These are phyloP conservation scores for Cheiracanthium punctorium DNA, from an alignment of 2,888 invertebrate genomes.

Conservation along the genomic window DNA sequence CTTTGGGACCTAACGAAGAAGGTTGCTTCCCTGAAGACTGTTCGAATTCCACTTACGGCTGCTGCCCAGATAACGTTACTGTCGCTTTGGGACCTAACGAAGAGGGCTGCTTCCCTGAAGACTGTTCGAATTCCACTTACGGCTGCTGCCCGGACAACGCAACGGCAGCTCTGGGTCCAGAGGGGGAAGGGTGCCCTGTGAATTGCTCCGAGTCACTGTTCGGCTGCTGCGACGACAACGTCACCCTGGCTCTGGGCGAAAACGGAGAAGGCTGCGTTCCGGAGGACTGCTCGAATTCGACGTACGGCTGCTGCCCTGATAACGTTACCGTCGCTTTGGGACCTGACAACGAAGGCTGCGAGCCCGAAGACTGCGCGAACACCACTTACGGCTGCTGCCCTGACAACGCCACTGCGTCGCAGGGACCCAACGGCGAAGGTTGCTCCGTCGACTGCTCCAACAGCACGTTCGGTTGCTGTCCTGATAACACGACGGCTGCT, in stretches of 20 bases:
- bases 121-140: constrained; percentile 78
- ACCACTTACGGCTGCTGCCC: constrained; percentile 89
- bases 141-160: constrained; percentile 77
- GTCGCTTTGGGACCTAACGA: constrained; percentile 79
- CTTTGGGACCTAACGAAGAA: constrained; percentile 72
- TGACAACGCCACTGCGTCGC: constrained; percentile 81
- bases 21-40: constrained; percentile 71
- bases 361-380: no score
- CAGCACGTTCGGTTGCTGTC: constrained; percentile 81
- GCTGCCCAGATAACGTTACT: constrained; percentile 83
- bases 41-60: constrained; percentile 76
- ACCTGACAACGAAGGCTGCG: constrained; percentile 60
- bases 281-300: constrained; percentile 79
- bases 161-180: constrained; percentile 80
- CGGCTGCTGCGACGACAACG: constrained; percentile 85
- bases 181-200: constrained; percentile 71
- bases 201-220: constrained; percentile 58
- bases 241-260: constrained; percentile 89
- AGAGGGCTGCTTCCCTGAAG: constrained; percentile 72
- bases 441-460: constrained; percentile 34
- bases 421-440: constrained; percentile 78
- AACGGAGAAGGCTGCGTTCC: constrained; percentile 72
- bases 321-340: constrained; percentile 62
- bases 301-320: constrained; percentile 81
- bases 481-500: constrained; percentile 81